These are phyloP conservation scores for Canis aureus DNA, from an alignment of 2,113 vertebrate genomes.

Conservation along the genomic window DNA sequence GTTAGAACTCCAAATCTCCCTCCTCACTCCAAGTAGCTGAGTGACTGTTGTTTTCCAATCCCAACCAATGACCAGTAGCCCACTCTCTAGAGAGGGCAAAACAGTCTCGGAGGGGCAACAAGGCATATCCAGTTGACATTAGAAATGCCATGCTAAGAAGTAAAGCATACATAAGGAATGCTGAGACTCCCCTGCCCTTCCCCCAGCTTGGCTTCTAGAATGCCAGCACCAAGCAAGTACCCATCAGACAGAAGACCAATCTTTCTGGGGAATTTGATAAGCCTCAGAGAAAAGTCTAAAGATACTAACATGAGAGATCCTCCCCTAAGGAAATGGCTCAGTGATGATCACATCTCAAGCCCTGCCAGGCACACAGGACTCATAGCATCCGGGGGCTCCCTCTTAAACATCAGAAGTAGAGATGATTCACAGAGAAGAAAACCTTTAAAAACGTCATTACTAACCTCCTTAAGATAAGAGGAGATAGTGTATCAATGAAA, in stretches of 20 bases:
- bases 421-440: neutral
- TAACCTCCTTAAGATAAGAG: neutral
- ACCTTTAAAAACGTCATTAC: neutral
- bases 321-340: neutral
- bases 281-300: neutral
- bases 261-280: conserved; percentile 24
- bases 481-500: neutral
- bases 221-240: neutral
- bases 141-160: neutral
- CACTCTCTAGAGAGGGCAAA: neutral
- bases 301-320: neutral
- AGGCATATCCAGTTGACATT: neutral
- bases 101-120: neutral
- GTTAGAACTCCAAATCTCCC: neutral
- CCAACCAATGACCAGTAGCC: neutral
- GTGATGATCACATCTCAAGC: neutral
- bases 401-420: neutral
- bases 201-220: neutral
- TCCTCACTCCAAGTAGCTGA: neutral
- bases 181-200: neutral
- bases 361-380: neutral
- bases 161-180: neutral
- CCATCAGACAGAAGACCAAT: neutral
- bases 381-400: neutral
- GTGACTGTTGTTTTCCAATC: neutral